A percentile compares a stretch with the other conserved stretches of the same genome.
These are phyloP conservation scores for Melanotaenia pygmaea DNA, from an alignment of 2,797 vertebrate species.

Conservation along the genomic window DNA sequence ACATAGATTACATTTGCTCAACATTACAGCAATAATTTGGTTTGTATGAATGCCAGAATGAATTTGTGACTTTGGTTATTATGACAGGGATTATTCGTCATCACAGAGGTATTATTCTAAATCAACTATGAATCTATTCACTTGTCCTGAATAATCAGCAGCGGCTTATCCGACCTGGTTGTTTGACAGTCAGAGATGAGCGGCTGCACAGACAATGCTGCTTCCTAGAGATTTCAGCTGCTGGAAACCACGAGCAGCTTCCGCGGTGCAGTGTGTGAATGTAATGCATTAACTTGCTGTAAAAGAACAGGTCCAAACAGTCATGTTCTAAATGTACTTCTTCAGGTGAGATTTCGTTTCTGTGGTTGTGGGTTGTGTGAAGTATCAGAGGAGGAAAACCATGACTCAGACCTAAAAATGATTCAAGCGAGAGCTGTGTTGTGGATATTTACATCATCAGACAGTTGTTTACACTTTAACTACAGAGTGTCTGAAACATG, in stretches of 20 bases:
- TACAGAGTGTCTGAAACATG: too few species aligned
- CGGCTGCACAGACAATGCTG: conserved; percentile 14
- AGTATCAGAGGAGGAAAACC: too few species aligned
- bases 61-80: conserved; percentile 22
- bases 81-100: conserved; percentile 41
- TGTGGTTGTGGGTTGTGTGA: too few species aligned
- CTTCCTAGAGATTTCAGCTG: conserved; percentile 20
- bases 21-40: conserved; percentile 3
- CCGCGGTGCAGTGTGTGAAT: background rate
- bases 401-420: too few species aligned
- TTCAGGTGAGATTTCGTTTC: background rate
- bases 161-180: conserved; percentile 33
- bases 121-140: conserved; percentile 46
- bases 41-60: conserved; percentile 6
- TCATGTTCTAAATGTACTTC: background rate
- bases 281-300: background rate
- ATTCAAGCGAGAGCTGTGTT: too few species aligned
- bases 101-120: conserved; percentile 32
- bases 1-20: conserved; percentile 2
- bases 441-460: too few species aligned
- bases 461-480: too few species aligned
- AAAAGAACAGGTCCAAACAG: background rate
- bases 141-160: conserved; percentile 32
- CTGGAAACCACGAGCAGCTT: background rate
- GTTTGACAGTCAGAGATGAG: conserved; percentile 18